Evolutionary conservation across 2,797 vertebrate genomes (phyloP).

Genomic region (Gila robusta): DNA sequence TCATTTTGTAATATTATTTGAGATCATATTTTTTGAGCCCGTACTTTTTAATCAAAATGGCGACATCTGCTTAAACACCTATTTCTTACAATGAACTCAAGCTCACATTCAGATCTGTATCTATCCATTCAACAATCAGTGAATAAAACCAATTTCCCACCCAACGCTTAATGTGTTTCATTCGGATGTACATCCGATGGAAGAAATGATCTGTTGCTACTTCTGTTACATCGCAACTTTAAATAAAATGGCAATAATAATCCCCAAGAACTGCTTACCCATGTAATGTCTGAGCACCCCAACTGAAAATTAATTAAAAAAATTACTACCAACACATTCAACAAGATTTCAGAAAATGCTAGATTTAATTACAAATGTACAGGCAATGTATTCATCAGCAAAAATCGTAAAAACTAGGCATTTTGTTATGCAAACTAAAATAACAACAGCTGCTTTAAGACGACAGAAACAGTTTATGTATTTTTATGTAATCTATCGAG

Average conservation of each 20-base stretch:
- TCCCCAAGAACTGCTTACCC: not conserved
- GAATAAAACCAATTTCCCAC: not conserved
- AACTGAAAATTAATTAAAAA: not conserved
- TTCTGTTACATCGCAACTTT: not conserved
- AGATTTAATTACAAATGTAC: slow-evolving; percentile 34
- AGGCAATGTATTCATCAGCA: slow-evolving; percentile 3
- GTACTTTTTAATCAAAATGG: not conserved
- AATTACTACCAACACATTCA: not conserved
- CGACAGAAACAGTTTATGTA: not conserved
- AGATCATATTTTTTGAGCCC: not conserved
- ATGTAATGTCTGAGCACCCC: not conserved
- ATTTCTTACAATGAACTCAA: not conserved
- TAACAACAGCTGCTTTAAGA: slow-evolving; percentile 3
- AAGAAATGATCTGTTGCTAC: not conserved
- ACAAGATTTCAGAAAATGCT: not conserved
- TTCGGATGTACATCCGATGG: not conserved
- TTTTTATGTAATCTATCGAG: not conserved
- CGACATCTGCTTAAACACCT: not conserved
- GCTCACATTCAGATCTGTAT: not conserved
- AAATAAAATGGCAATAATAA: not conserved
- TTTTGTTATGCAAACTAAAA: not conserved
- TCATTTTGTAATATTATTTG: not conserved
- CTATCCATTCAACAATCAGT: not conserved
- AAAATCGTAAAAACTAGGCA: not conserved
- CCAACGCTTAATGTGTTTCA: not conserved